Evolutionary conservation across 2,888 invertebrate species (phyloP), one percentile per base, ranked within the genome.

Genomic region (Plutella xylostella): DNA sequence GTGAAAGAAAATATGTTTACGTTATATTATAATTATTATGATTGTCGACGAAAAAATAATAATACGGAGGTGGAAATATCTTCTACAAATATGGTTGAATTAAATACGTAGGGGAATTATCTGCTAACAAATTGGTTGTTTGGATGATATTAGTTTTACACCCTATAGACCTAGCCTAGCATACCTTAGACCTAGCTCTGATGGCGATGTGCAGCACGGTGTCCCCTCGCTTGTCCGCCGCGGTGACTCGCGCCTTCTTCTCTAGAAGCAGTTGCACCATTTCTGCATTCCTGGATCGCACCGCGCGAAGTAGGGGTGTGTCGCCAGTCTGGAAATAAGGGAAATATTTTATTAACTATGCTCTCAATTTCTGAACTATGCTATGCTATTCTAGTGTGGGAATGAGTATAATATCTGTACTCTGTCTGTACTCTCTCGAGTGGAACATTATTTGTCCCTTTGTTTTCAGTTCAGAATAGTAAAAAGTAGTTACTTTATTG

Each of bases 161-260:
- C 25, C 9, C 25, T 7, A 25, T 25, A 25, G 25, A 25, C 25
- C 5, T 25, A 5, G 9, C 25, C 25, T 25, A 7, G 6, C 25
- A 9, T 60, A 84, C 84, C 76, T 94, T 94, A 31, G 95, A 95
- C 45, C 97, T 86, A 0, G 97, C 97, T 48, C 98, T 86, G 92
- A 99, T 94, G 0, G 98, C 96, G 55, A 99, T 93, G 70, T 99
- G 98, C 33, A 99, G 84, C 17, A 93, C 94, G 31, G 97, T 98
- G 72, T 99, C 98, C 1, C 98, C 98, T 60, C 94, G 89, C 60
- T 91, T 92, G 67, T 94, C 95, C n/a, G 90, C 88, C 4, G 95
- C 95, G 45, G 92, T 91, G 19, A 98, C 96, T 72, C 96, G 96
- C 7, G 97, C 94, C 60, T 96, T 94, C 55, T 93, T 91, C 61